A percentile compares a stretch with the other conserved stretches of the same genome.
Conservation (phyloP, 1,140 invertebrate species). For the Drosophila trapezifrons region DNA sequence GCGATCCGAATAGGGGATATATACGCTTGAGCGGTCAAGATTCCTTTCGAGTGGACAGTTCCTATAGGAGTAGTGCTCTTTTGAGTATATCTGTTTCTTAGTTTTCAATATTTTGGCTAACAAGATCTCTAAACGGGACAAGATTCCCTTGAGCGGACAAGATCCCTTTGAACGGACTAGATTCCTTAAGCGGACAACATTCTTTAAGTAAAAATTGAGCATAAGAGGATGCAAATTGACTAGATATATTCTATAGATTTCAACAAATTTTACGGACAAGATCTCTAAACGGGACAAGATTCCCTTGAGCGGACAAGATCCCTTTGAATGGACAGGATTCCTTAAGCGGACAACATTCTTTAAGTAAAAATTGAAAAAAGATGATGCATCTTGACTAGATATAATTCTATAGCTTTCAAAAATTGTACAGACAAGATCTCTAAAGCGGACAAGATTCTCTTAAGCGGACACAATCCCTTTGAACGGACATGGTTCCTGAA, state of each 20-base stretch:
- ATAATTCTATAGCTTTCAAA: too few relatives aligned
- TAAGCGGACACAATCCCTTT: background rate
- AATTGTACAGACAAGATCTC: background rate
- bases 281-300: background rate
- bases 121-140: background rate
- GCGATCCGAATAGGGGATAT: background rate
- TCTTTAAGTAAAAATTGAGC: background rate
- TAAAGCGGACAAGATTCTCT: background rate
- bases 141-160: background rate
- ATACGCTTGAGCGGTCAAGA: background rate
- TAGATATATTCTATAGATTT: background rate
- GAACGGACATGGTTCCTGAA: background rate
- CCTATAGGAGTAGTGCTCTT: background rate
- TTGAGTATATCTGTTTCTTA: background rate
- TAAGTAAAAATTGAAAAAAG: background rate
- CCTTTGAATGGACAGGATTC: background rate
- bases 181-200: background rate
- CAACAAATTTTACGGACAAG: background rate
- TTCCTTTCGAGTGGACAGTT: conserved; percentile 6
- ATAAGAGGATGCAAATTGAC: background rate
- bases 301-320: background rate
- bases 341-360: background rate
- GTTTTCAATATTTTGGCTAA: background rate
- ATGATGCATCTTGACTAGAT: background rate
- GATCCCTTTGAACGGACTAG: background rate